phyloP scores from a whole-genome alignment of 1,140 invertebrate species.

The Cyclargus thomasi region DNA sequence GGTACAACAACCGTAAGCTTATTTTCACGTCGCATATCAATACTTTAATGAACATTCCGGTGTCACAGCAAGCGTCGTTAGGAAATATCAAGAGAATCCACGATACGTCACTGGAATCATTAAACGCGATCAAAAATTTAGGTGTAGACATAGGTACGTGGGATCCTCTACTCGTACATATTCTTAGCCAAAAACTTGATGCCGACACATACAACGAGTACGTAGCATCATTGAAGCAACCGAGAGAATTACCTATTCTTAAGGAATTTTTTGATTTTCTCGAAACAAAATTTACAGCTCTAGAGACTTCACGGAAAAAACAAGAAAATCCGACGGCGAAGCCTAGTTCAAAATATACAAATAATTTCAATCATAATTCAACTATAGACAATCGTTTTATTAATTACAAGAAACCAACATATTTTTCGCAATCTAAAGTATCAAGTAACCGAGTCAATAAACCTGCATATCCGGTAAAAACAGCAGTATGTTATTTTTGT shows the following conservation, averaged over 20 bases:
- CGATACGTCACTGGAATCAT: constrained; percentile 18
- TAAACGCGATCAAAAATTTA: constrained; percentile 24
- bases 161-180: constrained; percentile 25
- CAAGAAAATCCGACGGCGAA: constrained; percentile 18
- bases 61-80: constrained; percentile 17
- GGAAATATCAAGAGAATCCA: constrained; percentile 22
- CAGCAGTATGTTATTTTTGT: constrained; percentile 15
- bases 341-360: not conserved
- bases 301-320: constrained; percentile 24
- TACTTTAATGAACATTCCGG: constrained; percentile 17
- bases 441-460: constrained; percentile 15
- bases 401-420: constrained; percentile 12
- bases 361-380: constrained; percentile 12
- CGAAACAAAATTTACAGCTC: constrained; percentile 24
- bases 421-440: constrained; percentile 19
- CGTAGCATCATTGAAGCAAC: constrained; percentile 10
- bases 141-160: constrained; percentile 20
- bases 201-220: constrained; percentile 21
- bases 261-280: constrained; percentile 22
- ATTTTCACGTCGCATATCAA: constrained; percentile 23
- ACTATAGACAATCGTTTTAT: constrained; percentile 11
- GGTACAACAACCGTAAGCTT: constrained; percentile 20
- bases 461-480: constrained; percentile 8
- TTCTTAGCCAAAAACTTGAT: constrained; percentile 24
- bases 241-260: constrained; percentile 15